These are phyloP conservation scores for Ladona fulva DNA, from an alignment of 1,140 invertebrate species.

Conservation along the genomic window DNA sequence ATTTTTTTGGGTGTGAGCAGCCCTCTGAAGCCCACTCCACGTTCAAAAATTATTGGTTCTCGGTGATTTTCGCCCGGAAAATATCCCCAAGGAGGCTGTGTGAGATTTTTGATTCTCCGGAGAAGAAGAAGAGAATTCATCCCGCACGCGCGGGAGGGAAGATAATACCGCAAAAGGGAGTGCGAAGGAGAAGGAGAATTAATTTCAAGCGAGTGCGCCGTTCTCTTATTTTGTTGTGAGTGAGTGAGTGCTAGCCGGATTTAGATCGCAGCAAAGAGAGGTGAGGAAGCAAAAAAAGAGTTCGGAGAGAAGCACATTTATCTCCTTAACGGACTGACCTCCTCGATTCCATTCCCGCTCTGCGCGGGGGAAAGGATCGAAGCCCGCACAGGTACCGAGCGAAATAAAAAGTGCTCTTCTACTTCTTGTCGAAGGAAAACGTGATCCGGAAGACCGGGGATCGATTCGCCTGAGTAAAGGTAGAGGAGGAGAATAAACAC, in stretches of 20 bases:
- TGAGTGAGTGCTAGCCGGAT: constrained; percentile 7
- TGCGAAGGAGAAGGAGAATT: background rate
- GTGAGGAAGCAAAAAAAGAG: background rate
- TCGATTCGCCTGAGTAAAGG: background rate
- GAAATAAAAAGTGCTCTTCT: background rate
- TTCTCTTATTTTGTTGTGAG: background rate
- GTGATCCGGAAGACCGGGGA: background rate
- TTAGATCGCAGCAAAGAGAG: background rate
- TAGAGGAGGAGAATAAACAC: background rate
- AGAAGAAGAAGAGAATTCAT: background rate
- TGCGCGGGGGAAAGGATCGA: too few species aligned
- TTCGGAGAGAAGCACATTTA: background rate
- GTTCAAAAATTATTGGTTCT: background rate
- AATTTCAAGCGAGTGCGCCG: background rate
- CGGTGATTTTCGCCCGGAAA: background rate
- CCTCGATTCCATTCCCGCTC: background rate
- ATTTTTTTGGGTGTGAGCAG: constrained; percentile 9
- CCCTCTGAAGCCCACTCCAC: background rate
- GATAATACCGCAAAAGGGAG: background rate
- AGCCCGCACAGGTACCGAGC: too few species aligned
- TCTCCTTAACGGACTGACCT: background rate
- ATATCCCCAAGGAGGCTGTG: background rate
- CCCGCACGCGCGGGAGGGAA: background rate
- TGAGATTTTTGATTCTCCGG: background rate
- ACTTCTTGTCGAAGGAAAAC: background rate